Evolutionary conservation across 2,888 invertebrate genomes (phyloP), one percentile per base, ranked within the genome.

Genomic region (Leucoptera coffeella): DNA sequence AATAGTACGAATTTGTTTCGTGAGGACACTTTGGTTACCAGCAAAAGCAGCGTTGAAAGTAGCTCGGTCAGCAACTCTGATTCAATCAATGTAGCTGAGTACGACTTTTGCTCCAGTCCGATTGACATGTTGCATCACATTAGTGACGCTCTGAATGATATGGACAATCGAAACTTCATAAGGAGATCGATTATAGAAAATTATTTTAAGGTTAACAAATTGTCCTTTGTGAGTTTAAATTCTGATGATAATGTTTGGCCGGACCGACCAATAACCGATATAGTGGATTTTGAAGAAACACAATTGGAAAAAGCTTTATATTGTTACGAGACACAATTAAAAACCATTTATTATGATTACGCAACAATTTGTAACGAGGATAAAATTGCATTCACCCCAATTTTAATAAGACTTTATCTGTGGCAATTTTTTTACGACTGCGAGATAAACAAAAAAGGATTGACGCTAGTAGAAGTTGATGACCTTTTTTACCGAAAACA

Each of bases 381-480:
- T 33, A 42, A 50, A 34, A 48, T 61, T 28, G 9, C 40, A 31
- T 62, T 64, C 36, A 53, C 48, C 23, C 61, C 71, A 7, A 37
- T 73, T 14, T 41, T 78, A 36, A 67, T 67, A 31, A 58, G 76
- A 24, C 38, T 78, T 17, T 75, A 71, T 38, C 43, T 79, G 14
- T 78, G 78, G 78, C 78, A 79, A 41, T 47, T 80, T 13, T 74
- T 73, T 47, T 59, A 64, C 30, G 78, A 80, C 38, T 72, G 75
- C 26, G 58, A 58, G 19, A 43, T 78, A 27, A 59, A 71, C 28
- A 47, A 58, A 15, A 65, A 59, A 37, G 61, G 62, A 3, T 39
- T 74, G 23, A 67, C 72, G 10, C 46, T 79, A 4, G 52, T 65
- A 3, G 61, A 76, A 27, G 62, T 73, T 4, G 78, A 79, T 42